Conservation (phyloP, 64 coral and sea anemone genomes). For the Porites australiensis region DNA sequence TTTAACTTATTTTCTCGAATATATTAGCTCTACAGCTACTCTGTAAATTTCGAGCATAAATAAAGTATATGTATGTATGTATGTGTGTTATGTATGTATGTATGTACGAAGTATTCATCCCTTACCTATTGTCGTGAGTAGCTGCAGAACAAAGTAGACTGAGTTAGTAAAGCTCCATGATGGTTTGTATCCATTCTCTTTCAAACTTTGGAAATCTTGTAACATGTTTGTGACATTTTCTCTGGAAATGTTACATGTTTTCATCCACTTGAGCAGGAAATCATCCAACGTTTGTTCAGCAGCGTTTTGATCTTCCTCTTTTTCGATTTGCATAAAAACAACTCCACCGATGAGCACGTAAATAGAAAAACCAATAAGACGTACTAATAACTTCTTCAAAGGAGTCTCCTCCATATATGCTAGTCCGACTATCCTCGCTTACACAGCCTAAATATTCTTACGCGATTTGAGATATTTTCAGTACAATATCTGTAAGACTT, state of each 20-base stretch:
- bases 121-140: slow-evolving; percentile 39
- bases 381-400: not conserved
- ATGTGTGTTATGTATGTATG: too few relatives aligned
- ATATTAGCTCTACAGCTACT: slow-evolving; percentile 35
- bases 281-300: not conserved
- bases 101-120: not conserved
- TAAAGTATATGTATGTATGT: slow-evolving; percentile 44
- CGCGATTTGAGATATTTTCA: too few relatives aligned
- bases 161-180: slow-evolving; percentile 16
- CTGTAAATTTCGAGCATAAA: slow-evolving; percentile 53
- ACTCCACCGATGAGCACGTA: slow-evolving; percentile 9
- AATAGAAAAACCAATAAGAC: not conserved
- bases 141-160: slow-evolving; percentile 22
- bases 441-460: too few relatives aligned
- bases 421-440: not conserved
- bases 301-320: not conserved
- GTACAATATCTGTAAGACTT: too few relatives aligned
- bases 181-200: not conserved
- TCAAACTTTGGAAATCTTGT: not conserved
- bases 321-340: slow-evolving; percentile 48
- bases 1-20: slow-evolving; percentile 23
- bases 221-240: slow-evolving; percentile 7
- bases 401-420: not conserved
- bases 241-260: not conserved
- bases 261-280: not conserved